Evolutionary conservation across 1,140 invertebrate genomes (phyloP).

Genomic region (Dysdera silvatica): DNA sequence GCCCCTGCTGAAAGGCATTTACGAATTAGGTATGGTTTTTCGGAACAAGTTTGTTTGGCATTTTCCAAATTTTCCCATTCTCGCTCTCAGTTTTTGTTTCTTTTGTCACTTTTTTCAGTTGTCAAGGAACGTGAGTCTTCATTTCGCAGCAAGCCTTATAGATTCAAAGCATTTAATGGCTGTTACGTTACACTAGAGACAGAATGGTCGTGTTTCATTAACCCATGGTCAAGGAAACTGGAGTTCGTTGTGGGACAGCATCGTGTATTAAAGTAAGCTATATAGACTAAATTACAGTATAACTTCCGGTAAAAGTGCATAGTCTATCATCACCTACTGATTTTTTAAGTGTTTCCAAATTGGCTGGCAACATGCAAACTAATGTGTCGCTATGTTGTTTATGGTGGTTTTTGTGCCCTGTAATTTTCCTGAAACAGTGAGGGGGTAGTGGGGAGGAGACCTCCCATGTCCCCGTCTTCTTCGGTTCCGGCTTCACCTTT

Average conservation of each 20-base stretch:
- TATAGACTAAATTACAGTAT: conserved; percentile 3
- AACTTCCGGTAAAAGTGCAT: neutral
- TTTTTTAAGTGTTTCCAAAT: too few relatives aligned
- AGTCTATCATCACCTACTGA: neutral
- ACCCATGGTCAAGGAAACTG: conserved; percentile 82
- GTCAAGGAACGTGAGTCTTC: conserved; percentile 55
- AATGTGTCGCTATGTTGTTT: too few relatives aligned
- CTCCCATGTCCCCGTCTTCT: neutral
- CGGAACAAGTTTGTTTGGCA: too few relatives aligned
- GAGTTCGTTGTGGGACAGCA: conserved; percentile 88
- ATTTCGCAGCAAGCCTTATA: conserved; percentile 65
- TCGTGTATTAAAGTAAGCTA: conserved; percentile 61
- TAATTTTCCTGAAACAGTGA: too few relatives aligned
- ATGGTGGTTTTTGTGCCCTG: too few relatives aligned
- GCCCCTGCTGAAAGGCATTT: conserved; percentile 65
- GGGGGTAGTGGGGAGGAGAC: neutral
- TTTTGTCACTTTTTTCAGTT: conserved; percentile 42
- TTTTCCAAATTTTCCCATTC: neutral
- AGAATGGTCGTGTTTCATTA: conserved; percentile 87
- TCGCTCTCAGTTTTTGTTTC: neutral
- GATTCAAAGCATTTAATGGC: conserved; percentile 75
- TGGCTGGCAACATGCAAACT: too few relatives aligned
- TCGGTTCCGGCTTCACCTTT: neutral
- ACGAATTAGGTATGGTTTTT: conserved; percentile 65
- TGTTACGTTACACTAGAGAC: conserved; percentile 73